These are phyloP conservation scores for Gymnocheta viridis DNA, from an alignment of 2,888 invertebrate species.

Conservation along the genomic window DNA sequence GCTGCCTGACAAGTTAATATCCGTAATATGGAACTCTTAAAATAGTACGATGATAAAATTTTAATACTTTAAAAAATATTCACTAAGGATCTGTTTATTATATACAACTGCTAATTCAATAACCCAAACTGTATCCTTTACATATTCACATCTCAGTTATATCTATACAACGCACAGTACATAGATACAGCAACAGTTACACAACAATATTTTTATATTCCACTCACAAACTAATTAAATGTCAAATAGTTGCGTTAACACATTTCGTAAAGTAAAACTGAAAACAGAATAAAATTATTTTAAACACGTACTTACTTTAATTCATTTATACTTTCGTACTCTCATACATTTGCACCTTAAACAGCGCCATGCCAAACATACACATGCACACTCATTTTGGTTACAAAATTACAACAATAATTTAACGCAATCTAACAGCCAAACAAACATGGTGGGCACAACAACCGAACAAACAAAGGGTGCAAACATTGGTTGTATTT, in stretches of 20 bases:
- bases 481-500: conserved; percentile 58
- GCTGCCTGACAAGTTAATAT: no score
- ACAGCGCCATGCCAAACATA: conserved; percentile 11
- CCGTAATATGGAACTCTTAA: no score
- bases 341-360: conserved; percentile 23
- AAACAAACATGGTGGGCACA: conserved; percentile 27
- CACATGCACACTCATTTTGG: conserved; percentile 19
- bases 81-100: background rate
- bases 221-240: conserved; percentile 80
- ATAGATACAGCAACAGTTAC: conserved; percentile 27
- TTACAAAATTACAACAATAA: conserved; percentile 53
- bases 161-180: background rate
- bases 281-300: conserved; percentile 75
- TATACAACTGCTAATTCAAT: background rate
- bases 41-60: no score
- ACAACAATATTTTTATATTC: conserved; percentile 76
- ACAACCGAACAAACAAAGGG: conserved; percentile 49
- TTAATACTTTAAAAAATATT: no score
- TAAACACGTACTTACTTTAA: conserved; percentile 76
- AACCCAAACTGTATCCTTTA: conserved; percentile 4
- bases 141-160: background rate
- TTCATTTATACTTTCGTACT: conserved; percentile 28
- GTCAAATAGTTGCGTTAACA: conserved; percentile 81
- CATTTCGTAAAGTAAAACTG: conserved; percentile 73
- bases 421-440: conserved; percentile 33